Evolutionary conservation across 2,888 invertebrate species (phyloP).

Genomic region (Fabriciana adippe): DNA sequence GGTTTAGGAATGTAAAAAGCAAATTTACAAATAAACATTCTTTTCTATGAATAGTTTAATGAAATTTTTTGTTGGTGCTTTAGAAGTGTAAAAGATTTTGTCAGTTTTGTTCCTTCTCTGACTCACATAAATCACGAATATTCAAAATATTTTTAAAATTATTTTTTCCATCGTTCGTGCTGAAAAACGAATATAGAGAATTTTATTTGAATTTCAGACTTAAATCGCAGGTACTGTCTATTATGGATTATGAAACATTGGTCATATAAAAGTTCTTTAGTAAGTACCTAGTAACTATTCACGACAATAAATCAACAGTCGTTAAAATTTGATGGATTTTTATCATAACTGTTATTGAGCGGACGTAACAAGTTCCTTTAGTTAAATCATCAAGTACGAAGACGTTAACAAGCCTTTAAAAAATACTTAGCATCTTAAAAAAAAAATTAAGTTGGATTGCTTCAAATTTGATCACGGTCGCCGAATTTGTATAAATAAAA

Average conservation of each 20-base stretch:
- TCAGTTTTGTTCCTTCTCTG: no score
- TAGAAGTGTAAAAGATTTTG: no score
- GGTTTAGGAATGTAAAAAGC: no score
- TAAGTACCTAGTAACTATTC: neutral
- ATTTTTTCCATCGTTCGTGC: no score
- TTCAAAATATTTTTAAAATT: no score
- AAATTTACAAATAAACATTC: no score
- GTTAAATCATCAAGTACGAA: constrained; percentile 13
- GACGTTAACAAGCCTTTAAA: constrained; percentile 17
- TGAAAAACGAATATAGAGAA: no score
- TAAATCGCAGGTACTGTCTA: no score
- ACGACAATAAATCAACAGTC: constrained; percentile 2
- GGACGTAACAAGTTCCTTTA: constrained; percentile 6
- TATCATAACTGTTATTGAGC: neutral
- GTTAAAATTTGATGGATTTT: constrained; percentile 5
- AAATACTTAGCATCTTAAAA: constrained; percentile 12
- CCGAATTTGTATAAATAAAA: constrained; percentile 28
- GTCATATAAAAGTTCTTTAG: constrained; percentile 5
- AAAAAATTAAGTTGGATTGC: constrained; percentile 7
- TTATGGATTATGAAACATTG: neutral
- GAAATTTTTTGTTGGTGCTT: no score
- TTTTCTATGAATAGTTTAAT: no score
- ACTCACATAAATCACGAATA: no score
- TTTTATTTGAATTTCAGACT: no score
- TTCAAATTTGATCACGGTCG: constrained; percentile 20